phyloP scores from a whole-genome alignment of 2,113 vertebrate genomes.

The Eonycteris spelaea region DNA sequence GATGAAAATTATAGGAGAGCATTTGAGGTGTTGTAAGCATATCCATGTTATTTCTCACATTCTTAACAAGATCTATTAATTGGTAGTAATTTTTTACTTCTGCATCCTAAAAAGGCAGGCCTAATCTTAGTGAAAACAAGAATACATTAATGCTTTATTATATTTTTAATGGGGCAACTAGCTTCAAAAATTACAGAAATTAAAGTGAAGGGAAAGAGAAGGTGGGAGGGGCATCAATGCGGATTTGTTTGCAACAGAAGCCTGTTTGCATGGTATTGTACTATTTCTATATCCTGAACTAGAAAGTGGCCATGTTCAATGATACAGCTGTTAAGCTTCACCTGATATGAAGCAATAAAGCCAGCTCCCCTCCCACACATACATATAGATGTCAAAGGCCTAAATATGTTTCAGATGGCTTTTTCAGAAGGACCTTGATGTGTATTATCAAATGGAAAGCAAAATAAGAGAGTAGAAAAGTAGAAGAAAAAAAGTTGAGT shows the following conservation, averaged over 20 bases:
- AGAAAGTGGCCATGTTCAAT: not conserved
- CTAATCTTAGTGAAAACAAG: not conserved
- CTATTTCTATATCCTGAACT: not conserved
- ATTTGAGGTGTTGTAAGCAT: not conserved
- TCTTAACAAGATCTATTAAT: not conserved
- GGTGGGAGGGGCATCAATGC: too few species aligned
- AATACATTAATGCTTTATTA: not conserved
- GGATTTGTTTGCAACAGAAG: not conserved
- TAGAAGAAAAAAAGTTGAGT: not conserved
- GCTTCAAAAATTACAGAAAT: constrained; percentile 21
- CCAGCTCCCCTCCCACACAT: not conserved
- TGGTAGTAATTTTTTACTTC: not conserved
- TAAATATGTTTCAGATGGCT: not conserved
- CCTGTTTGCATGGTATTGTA: not conserved
- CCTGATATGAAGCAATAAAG: not conserved
- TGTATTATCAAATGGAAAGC: not conserved
- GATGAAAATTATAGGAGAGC: not conserved
- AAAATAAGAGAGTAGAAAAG: not conserved
- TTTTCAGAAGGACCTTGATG: not conserved
- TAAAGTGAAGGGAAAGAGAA: not conserved
- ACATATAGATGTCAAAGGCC: not conserved
- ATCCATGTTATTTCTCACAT: not conserved
- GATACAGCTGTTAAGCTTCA: not conserved
- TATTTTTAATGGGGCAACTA: not conserved
- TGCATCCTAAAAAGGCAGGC: not conserved